Base-by-base conservation (phyloP, 2,888 invertebrate species). In the Leptinotarsa rubiginosa region DNA sequence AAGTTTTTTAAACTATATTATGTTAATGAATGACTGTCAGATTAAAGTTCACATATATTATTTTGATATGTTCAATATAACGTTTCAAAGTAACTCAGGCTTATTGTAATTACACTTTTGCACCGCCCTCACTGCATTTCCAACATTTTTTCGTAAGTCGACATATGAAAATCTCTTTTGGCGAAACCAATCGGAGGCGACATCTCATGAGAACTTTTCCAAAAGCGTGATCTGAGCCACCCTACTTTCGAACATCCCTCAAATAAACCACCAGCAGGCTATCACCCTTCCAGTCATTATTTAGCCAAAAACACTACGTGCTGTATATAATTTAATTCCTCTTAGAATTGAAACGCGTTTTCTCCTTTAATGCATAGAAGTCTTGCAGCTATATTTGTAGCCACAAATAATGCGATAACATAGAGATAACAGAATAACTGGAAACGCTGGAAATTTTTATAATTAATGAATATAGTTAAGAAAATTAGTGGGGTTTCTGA, bases 361-460 rank as follows among this genome's bases (percentile, higher is more conserved):
- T 59, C 59, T 22, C 41, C 62, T 41, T 62, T 31, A 62, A 41
- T 31, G 62, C 62, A n/a, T 62, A 62, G 62, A 62, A 62, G 25
- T 49, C 47, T 69, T 56, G 41, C 4, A 56, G 52, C 49, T 52
- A 31, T 67, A 67, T 67, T 67, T 67, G 56, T 47, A 20, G 54
- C 50, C 56, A 69, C 59, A 69, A 69, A 69, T 54, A 56, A 56
- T 18, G 56, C 69, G 69, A 69, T 69, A 69, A 69, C 15, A 69
- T 16, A 13, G 52, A 56, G 69, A 69, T 69, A 69, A 56, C 56
- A 69, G 69, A 69, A n/a, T 62, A 62, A 62, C 62, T 62, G 62
- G 62, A 62, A 62, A 62, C 20, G 62, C 31, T n/a, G 62, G 62
- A 41, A 62, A 31, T 62, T 62, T 62, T 62, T 62, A 41, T 41